Conservation (phyloP, 2,113 vertebrate genomes). For the Monarcha castaneiventris region DNA sequence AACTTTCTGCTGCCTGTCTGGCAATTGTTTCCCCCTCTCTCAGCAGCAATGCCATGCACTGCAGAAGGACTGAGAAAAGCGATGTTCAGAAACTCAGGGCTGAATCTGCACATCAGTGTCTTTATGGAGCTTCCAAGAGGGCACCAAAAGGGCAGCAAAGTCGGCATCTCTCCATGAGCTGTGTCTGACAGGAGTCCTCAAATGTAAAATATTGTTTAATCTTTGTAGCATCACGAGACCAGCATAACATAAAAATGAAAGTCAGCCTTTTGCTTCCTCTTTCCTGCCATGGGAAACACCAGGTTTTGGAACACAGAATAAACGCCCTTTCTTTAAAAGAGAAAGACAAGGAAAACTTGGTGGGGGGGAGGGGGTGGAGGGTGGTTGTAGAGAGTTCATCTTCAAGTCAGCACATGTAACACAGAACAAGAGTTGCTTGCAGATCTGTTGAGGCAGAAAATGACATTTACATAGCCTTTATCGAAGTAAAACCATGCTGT, state of each 20-base stretch:
- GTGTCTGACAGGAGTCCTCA: not conserved
- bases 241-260: not conserved
- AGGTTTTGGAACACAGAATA: not conserved
- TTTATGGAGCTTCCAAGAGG: not conserved
- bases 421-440: not conserved
- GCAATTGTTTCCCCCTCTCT: not conserved
- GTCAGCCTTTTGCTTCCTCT: not conserved
- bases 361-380: not conserved
- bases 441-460: not conserved
- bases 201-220: not conserved
- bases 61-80: not conserved
- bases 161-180: not conserved
- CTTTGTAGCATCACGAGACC: not conserved
- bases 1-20: not conserved
- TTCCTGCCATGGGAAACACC: not conserved
- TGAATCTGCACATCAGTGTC: not conserved
- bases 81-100: not conserved
- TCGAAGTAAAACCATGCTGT: not conserved
- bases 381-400: not conserved
- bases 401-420: not conserved
- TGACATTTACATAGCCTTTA: not conserved
- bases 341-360: not conserved
- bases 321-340: not conserved
- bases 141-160: not conserved
- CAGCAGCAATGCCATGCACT: not conserved